Conservation (phyloP, 2,888 invertebrate species). For the Cynaeus angustus region DNA sequence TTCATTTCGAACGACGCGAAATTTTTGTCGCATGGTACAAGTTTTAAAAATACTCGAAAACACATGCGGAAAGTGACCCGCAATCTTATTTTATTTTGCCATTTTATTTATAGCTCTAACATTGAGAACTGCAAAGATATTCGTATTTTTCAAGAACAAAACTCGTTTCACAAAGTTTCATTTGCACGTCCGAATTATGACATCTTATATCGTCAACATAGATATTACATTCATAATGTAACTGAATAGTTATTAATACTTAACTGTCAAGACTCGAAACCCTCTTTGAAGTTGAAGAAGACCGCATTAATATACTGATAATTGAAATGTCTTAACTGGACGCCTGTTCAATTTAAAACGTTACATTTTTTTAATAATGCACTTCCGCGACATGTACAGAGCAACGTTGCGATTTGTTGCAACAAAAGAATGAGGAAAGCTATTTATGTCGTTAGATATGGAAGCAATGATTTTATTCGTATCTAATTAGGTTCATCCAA, state of each 20-base stretch:
- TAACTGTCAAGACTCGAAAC: constrained; percentile 25
- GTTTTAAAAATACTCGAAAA: too few relatives aligned
- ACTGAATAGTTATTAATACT: constrained; percentile 28
- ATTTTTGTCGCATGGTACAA: too few relatives aligned
- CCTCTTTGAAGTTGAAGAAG: constrained; percentile 36
- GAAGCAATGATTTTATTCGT: constrained; percentile 16
- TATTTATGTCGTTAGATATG: constrained; percentile 11
- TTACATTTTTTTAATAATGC: constrained; percentile 10
- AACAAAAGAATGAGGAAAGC: constrained; percentile 11
- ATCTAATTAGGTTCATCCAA: constrained; percentile 25
- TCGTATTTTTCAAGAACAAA: not conserved
- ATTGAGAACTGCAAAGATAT: constrained; percentile 21
- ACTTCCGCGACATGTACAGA: constrained; percentile 2
- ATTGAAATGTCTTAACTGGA: constrained; percentile 37
- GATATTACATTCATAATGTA: constrained; percentile 23
- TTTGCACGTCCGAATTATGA: constrained; percentile 22
- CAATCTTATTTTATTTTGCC: constrained; percentile 8
- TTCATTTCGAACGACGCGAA: too few relatives aligned
- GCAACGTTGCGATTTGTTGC: not conserved
- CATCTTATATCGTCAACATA: constrained; percentile 17
- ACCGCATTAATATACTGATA: constrained; percentile 28
- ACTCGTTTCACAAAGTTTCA: not conserved
- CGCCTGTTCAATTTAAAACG: constrained; percentile 32
- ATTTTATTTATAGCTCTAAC: constrained; percentile 24
- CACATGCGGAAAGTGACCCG: too few relatives aligned